Conservation (phyloP, 2,113 vertebrate species). For the Aix galericulata region DNA sequence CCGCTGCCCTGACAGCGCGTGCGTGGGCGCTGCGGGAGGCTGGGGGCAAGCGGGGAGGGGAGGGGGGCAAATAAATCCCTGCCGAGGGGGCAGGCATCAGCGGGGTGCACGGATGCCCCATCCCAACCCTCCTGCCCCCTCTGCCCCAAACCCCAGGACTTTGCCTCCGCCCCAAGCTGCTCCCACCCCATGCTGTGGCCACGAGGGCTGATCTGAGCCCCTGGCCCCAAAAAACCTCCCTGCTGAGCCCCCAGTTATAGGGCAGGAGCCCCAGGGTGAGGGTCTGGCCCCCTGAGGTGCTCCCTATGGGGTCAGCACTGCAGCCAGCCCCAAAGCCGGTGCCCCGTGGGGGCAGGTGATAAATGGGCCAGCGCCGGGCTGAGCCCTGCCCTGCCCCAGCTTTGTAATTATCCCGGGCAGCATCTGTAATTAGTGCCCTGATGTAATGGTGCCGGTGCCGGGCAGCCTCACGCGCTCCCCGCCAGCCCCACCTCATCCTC, state of each 20-base stretch:
- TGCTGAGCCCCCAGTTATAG: background rate
- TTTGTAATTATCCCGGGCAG: constrained; percentile 48
- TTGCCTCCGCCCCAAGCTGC: background rate
- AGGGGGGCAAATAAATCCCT: background rate
- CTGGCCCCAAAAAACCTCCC: background rate
- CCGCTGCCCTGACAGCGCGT: rapidly evolving
- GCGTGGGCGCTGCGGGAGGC: rapidly evolving
- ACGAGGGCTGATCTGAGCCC: background rate
- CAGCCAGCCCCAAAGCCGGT: background rate
- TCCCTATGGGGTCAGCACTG: background rate
- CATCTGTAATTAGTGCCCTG: constrained; percentile 59
- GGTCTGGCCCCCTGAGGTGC: background rate
- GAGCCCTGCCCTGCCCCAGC: background rate
- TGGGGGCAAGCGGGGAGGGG: background rate
- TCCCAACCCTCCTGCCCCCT: background rate
- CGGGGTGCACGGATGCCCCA: rapidly evolving
- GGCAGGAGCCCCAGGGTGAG: rapidly evolving
- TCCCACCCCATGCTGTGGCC: rapidly evolving
- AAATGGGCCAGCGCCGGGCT: constrained; percentile 15
- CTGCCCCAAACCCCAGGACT: background rate
- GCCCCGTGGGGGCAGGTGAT: background rate
- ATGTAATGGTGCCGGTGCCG: constrained; percentile 47
- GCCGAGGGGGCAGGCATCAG: background rate
- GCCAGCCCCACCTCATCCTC: constrained; percentile 24
- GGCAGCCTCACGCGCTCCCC: background rate